Evolutionary conservation across 2,888 invertebrate species (phyloP).

Genomic region (Caenorhabditis sp.): DNA sequence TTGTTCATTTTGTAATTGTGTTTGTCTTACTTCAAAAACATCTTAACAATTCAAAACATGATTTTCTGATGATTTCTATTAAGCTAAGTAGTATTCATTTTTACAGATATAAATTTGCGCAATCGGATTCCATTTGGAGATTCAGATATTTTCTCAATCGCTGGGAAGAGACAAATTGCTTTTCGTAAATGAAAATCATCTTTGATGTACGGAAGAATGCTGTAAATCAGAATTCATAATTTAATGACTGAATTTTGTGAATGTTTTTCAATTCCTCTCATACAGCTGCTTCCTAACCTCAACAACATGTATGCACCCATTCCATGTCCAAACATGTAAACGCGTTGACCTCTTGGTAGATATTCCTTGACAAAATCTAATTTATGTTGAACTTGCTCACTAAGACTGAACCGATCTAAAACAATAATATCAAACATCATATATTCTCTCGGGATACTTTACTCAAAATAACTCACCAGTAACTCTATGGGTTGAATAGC

Average conservation of each 20-base stretch:
- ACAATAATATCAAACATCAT: background rate
- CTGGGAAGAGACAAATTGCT: conserved; percentile 63
- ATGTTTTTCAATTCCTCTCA: too few species aligned
- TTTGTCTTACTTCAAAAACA: too few species aligned
- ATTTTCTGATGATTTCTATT: too few species aligned
- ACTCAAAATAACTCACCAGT: conserved; percentile 32
- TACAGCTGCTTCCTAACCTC: conserved; percentile 8
- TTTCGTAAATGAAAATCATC: conserved; percentile 56
- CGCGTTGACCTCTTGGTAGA: conserved; percentile 51
- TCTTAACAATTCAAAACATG: too few species aligned
- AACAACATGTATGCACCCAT: conserved; percentile 63
- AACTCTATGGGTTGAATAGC: conserved; percentile 41
- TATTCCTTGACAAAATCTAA: conserved; percentile 60
- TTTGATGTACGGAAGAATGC: conserved; percentile 57
- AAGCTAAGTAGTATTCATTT: too few species aligned
- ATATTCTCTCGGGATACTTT: background rate
- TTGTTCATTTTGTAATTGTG: too few species aligned
- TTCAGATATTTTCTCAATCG: conserved; percentile 60
- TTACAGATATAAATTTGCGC: conserved; percentile 52
- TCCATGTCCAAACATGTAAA: conserved; percentile 65
- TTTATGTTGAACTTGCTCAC: conserved; percentile 64
- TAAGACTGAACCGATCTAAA: conserved; percentile 59
- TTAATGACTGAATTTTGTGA: too few species aligned
- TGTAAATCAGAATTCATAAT: conserved; percentile 5
- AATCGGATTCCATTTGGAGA: conserved; percentile 60